phyloP scores from a whole-genome alignment of 2,113 vertebrate species.

The Dasyurus viverrinus region DNA sequence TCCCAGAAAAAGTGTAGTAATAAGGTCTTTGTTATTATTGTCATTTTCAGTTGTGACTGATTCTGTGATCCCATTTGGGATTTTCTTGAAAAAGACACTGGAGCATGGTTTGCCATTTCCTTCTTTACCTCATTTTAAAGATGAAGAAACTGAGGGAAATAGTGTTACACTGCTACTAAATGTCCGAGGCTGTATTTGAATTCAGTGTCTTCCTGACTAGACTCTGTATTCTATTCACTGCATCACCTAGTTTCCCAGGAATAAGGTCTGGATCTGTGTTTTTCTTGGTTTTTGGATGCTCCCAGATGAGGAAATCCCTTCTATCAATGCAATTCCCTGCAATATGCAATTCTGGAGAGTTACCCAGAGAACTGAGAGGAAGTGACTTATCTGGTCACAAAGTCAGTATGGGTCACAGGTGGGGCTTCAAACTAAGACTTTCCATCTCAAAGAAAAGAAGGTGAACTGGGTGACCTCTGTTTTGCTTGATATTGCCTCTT shows the following conservation, averaged over 20 bases:
- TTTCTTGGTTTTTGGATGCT: not conserved
- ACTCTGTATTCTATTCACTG: not conserved
- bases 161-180: not conserved
- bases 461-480: not conserved
- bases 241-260: not conserved
- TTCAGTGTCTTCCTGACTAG: not conserved
- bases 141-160: not conserved
- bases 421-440: not conserved
- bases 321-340: not conserved
- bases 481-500: not conserved
- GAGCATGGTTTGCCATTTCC: not conserved
- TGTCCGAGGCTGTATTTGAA: not conserved
- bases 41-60: too few relatives aligned
- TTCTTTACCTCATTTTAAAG: not conserved
- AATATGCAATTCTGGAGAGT: not conserved
- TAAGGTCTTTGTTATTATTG: too few relatives aligned
- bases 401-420: not conserved
- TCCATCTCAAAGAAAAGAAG: not conserved
- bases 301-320: not conserved
- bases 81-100: not conserved
- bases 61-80: too few relatives aligned
- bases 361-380: not conserved
- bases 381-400: not conserved
- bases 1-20: not conserved
- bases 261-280: not conserved